Conservation (phyloP, 2,888 invertebrate species). For the Corbicula japonica region DNA sequence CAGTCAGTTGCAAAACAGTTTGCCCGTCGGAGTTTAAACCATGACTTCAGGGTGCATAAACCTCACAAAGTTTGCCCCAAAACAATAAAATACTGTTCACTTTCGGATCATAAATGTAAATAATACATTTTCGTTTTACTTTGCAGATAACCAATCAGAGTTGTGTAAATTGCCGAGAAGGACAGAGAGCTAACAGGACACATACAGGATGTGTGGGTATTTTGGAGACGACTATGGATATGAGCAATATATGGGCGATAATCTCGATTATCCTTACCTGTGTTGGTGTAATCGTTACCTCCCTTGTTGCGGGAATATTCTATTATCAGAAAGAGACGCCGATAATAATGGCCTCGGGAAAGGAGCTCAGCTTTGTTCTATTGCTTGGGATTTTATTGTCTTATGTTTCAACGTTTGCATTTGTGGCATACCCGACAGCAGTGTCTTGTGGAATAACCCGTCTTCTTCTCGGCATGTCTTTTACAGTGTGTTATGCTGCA, state of each 20-base stretch:
- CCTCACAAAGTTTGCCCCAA: too few species aligned
- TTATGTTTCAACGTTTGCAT: conserved; percentile 88
- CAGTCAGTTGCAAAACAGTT: too few species aligned
- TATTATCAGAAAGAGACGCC: conserved; percentile 88
- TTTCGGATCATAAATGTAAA: too few species aligned
- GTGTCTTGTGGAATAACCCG: conserved; percentile 88
- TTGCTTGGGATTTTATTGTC: conserved; percentile 88
- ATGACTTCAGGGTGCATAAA: too few species aligned
- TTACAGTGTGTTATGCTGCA: conserved; percentile 88
- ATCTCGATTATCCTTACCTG: conserved; percentile 84
- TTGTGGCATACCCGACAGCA: conserved; percentile 87
- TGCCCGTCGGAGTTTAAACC: too few species aligned
- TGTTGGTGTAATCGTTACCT: conserved; percentile 87
- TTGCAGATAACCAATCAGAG: conserved; percentile 24
- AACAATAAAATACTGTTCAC: too few species aligned
- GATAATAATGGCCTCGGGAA: conserved; percentile 88
- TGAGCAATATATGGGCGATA: conserved; percentile 87
- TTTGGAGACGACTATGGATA: conserved; percentile 87
- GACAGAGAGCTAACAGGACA: conserved; percentile 82
- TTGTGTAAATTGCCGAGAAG: conserved; percentile 87
- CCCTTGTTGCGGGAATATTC: conserved; percentile 87
- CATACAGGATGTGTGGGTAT: conserved; percentile 86
- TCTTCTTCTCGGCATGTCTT: conserved; percentile 88
- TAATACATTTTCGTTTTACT: too few species aligned
- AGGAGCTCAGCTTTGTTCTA: conserved; percentile 88